Evolutionary conservation across 2,888 invertebrate genomes (phyloP), one percentile per base, ranked within the genome.

Genomic region (Dolomedes plantarius): DNA sequence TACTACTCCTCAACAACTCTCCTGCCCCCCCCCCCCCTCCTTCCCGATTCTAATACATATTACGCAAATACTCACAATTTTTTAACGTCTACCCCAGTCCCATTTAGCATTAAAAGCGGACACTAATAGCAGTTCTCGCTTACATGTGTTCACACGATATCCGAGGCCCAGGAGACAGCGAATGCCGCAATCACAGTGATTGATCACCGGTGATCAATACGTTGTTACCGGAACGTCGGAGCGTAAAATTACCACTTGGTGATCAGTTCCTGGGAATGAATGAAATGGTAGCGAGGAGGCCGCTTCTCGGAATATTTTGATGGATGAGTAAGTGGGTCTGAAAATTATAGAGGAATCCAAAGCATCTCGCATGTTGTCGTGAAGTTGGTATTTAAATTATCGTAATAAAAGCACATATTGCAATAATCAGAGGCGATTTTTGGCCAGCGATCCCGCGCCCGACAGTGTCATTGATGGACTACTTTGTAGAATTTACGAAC

Each of bases 201-300:
- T n/a, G 56, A 56, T 56, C 23, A 56, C 56, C 56, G 23, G 56
- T 56, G 56, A 56, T 56, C 56, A 56, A 56, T 56, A 23, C 56
- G 23, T 56, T 56, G 56, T 56, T 56, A 56, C 56, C 11, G 23
- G 23, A 56, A 56, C 19, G 56, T 23, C 56, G 16, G 56, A 56
- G 56, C 56, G 23, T 56, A 56, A 56, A 56, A 56, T 56, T 56
- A 56, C 56, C 56, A 23, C 56, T 56, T 56, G 56, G 56, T 56
- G 56, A 19, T 56, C 56, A 56, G 1, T 56, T 23, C 56, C 23
- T 23, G 56, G 56, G 56, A 56, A 19, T 19, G 56, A 56, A 56
- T 56, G 23, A 56, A 56, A 56, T 56, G 56, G 23, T 23, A 6
- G 9, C 2, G 9, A 16, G 56, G 23, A 23, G 16, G n/a, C n/a